Evolutionary conservation across 1,140 invertebrate genomes (phyloP).

Genomic region (Panonychus citri): DNA sequence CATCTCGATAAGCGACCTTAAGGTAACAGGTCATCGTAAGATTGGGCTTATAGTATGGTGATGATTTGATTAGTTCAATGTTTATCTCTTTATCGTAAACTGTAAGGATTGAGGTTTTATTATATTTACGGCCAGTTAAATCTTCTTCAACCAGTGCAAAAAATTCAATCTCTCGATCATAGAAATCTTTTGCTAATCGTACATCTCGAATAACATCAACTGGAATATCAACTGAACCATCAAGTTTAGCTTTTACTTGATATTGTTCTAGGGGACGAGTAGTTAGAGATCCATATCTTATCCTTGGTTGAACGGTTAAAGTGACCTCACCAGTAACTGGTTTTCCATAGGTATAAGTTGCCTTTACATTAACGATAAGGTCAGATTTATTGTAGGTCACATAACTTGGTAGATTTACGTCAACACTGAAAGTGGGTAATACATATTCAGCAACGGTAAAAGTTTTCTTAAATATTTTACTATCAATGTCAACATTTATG

Average conservation of each 20-base stretch:
- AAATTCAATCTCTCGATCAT: conserved; percentile 39
- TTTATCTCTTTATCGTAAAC: conserved; percentile 57
- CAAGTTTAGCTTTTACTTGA: conserved; percentile 15
- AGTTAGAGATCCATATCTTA: conserved; percentile 13
- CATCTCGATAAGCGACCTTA: conserved; percentile 48
- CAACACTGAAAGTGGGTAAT: conserved; percentile 71
- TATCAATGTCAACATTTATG: conserved; percentile 33
- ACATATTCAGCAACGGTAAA: conserved; percentile 75
- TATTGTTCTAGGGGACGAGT: conserved; percentile 16
- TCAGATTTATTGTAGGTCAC: conserved; percentile 50
- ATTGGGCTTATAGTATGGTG: conserved; percentile 36
- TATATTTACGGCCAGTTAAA: conserved; percentile 52
- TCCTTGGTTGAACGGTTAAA: conserved; percentile 16
- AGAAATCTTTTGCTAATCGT: conserved; percentile 13
- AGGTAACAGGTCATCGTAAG: conserved; percentile 53
- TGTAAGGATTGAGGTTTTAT: conserved; percentile 41
- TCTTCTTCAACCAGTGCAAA: conserved; percentile 56
- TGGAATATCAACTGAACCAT: conserved; percentile 15
- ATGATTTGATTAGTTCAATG: conserved; percentile 44
- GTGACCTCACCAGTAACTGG: conserved; percentile 33
- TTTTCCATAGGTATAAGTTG: conserved; percentile 58
- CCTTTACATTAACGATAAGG: conserved; percentile 42
- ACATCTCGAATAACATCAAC: conserved; percentile 15
- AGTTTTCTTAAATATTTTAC: conserved; percentile 23
- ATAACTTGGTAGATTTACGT: conserved; percentile 59